Base-by-base conservation (phyloP, 2,797 vertebrate genomes). In the Cottoperca gobio region DNA sequence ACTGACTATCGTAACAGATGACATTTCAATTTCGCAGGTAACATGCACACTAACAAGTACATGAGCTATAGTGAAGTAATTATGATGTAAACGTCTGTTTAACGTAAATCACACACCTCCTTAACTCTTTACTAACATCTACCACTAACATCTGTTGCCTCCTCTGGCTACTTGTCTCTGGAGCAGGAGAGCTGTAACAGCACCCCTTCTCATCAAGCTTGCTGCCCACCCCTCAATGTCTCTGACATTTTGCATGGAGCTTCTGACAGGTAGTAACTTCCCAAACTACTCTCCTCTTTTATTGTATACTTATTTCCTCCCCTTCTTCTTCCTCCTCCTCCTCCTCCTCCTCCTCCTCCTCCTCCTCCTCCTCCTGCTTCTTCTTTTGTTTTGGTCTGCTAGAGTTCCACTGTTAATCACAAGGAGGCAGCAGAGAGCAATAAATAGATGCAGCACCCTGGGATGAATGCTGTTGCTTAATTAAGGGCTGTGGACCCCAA, bases 201-300 rank as follows among this genome's bases (percentile, higher is more conserved):
- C 89, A 93, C 92, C 54, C 93, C 95, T 72, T 90, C 91, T 72
- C 92, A 90, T 86, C 94, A 91, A 91, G 92, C 90, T 79, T 95
- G 93, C 86, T 95, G 94, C 87, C 92, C 94, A 39, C 91, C 93
- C 72, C 90, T 95, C 77, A 92, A 79, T 88, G 94, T 94, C 79
- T 88, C 91, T 73, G 92, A 94, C 82, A 93, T 94, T 88, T 90
- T 95, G 81, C 92, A 94, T 83, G 92, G 91, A 91, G 93, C 92
- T 71, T 86, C 90, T 45, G 92, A 92, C 88, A 95, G 94, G 95
- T 95, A 92, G 70, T 79, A 75, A 70, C 78, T 28, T 73, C 28
- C 37, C 39, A 17, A 78, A 73, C 16, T 76, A 62, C 57, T 76
- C 35, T 63, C 16, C 24, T 74, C 5, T 62, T 50, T 17, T 59